Base-by-base conservation (phyloP, 2,888 invertebrate genomes). In the Cantharis flavilabris region DNA sequence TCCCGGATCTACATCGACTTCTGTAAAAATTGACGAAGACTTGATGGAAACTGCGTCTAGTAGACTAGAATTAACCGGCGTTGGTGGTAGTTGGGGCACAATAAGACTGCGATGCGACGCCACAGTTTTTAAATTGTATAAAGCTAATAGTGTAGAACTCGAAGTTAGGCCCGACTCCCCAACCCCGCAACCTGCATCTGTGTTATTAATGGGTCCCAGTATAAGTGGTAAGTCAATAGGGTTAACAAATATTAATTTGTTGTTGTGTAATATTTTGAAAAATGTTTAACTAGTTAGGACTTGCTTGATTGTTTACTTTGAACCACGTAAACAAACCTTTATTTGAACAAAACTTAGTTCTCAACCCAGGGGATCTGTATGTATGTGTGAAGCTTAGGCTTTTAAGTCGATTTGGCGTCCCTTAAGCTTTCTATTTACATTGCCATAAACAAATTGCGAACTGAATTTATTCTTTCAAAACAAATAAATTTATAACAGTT, bases 111-210 rank as follows among this genome's bases (percentile, higher is more conserved):
- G 92, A 76, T 92, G 92, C 85, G 92, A 92, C 86, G 92, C 92
- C 33, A 89, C 91, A n/a, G 89, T 92, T 82, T 92, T 91, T 83
- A 90, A 91, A 81, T 89, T 92, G 77, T 92, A 92, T 89, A 90
- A 90, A 81, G 90, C 90, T 75, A 90, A 91, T 70, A 92, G 92
- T 84, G 88, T 91, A 80, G 92, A 92, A 71, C 86, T 92, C 76
- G 91, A 92, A 69, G 88, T 92, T 76, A 89, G 90, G 67, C 92
- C 92, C 77, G 90, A 92, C 76, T 91, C 90, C 23, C 91, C 92
- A 0, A 79, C 77, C 26, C 91, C 91, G 1, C 92, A 91, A 77
- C 91, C 92, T 4, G 92, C 92, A 3, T 92, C 92, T 30, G 92
- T 92, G 33, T 88, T 92, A 82, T 91, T 88, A 63, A 86, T 87